Evolutionary conservation across 2,113 vertebrate species (phyloP).

Genomic region (Spilogale gracilis): DNA sequence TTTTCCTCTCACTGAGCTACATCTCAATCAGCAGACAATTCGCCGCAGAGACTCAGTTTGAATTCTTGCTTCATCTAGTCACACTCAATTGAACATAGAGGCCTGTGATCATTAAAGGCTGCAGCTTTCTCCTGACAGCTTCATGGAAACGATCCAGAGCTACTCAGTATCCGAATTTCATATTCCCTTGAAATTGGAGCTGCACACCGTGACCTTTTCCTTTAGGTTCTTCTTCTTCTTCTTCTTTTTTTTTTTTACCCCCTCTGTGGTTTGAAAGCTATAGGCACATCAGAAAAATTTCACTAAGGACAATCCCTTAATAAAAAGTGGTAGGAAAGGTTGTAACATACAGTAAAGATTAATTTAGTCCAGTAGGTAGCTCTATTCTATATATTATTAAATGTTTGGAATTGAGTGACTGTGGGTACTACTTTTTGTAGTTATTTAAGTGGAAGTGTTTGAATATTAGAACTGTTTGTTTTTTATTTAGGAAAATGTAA

Average conservation of each 20-base stretch:
- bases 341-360: slow-evolving; percentile 33
- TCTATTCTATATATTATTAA: not conserved
- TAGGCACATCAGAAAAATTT: slow-evolving; percentile 65
- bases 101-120: slow-evolving; percentile 86
- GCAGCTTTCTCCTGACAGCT: slow-evolving; percentile 78
- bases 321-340: slow-evolving; percentile 72
- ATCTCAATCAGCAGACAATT: slow-evolving; percentile 87
- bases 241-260: rapidly evolving
- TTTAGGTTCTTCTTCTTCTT: not conserved
- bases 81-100: slow-evolving; percentile 85
- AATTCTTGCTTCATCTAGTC: slow-evolving; percentile 86
- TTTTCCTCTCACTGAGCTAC: slow-evolving; percentile 81
- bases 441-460: not conserved
- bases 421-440: not conserved
- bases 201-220: slow-evolving; percentile 67
- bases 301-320: slow-evolving; percentile 64
- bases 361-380: slow-evolving; percentile 16
- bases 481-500: not conserved
- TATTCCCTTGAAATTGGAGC: slow-evolving; percentile 77
- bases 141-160: slow-evolving; percentile 82
- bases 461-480: not conserved
- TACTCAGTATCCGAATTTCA: slow-evolving; percentile 78
- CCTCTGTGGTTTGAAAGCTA: slow-evolving; percentile 54
- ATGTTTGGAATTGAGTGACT: slow-evolving; percentile 2
- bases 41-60: slow-evolving; percentile 77